A percentile compares a stretch with the other conserved stretches of the same genome.
Evolutionary conservation across 1,140 invertebrate species (phyloP).

Genomic region (Drosophila aff.): DNA sequence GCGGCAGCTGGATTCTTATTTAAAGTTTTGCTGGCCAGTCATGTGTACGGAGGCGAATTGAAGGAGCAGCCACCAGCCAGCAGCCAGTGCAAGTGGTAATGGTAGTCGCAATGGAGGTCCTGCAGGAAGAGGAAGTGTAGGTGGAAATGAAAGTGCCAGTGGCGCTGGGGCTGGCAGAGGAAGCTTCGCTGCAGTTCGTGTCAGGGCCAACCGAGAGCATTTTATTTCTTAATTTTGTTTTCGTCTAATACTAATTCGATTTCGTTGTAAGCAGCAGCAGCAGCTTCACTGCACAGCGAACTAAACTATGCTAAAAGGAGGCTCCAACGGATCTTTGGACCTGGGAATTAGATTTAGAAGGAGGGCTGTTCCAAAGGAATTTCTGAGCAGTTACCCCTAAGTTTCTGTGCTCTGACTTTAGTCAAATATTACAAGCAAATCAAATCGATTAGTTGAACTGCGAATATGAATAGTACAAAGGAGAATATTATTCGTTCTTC

Average conservation of each 20-base stretch:
- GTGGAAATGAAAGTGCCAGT: not conserved
- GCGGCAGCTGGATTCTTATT: constrained; percentile 56
- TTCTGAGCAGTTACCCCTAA: no score
- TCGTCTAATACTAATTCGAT: constrained; percentile 79
- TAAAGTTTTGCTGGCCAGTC: constrained; percentile 77
- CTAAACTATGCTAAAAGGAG: not conserved
- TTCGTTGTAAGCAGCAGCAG: constrained; percentile 58
- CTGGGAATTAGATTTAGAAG: not conserved
- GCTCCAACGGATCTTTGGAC: not conserved
- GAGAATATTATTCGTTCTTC: no score
- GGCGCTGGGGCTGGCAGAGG: constrained; percentile 2
- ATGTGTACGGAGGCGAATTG: constrained; percentile 72
- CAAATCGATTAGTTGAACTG: not conserved
- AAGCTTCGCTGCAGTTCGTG: constrained; percentile 34
- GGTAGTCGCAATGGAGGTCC: constrained; percentile 44
- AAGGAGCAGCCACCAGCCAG: constrained; percentile 27
- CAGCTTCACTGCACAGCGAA: constrained; percentile 2
- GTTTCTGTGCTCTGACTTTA: not conserved
- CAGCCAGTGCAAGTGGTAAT: constrained; percentile 45
- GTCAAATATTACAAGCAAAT: not conserved
- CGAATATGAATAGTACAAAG: no score
- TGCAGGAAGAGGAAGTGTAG: constrained; percentile 13
- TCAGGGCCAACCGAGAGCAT: constrained; percentile 50
- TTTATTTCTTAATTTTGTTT: constrained; percentile 83
- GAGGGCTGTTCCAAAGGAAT: not conserved